Base-by-base conservation (phyloP, 2,113 vertebrate species). In the Donacobius atricapilla region DNA sequence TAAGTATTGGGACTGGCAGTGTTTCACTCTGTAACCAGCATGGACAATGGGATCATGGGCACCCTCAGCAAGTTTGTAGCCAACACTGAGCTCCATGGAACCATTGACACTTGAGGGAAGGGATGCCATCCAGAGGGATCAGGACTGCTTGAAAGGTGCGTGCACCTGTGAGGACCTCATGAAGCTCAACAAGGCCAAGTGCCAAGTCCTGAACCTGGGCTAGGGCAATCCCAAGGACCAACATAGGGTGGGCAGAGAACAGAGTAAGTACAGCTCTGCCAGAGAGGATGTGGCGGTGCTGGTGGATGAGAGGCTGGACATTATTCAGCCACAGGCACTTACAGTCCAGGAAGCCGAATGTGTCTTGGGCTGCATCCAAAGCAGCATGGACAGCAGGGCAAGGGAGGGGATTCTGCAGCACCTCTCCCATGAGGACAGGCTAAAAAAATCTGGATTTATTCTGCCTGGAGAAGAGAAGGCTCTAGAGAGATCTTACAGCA, bases 341-440 rank as follows among this genome's bases (percentile, higher is more conserved):
- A 3, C 15, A 77, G 35, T 13, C 28, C 44, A 50, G 37, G 65
- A 17, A 39, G 10, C 4, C 57, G 71, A 42, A 27, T 0, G 0
- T 13, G 22, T 27, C 33, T 30, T 14, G 13, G n/a, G 30, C 9
- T 51, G 15, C 33, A 64, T 25, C 35, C 2, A 28, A 23, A 56
- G 15, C 33, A 78, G 7, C 0, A 0, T 9, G 16, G 15, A 0
- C 20, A 71, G 16, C 14, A 45, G 33, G 33, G 14, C 14, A 2
- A 65, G 19, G 23, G 13, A 13, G 6, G 17, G 5, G 15, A 45
- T 51, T 58, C 37, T 58, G 20, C 50, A 79, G 33, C 30, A 85
- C 17, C 8, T 22, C 51, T 27, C 14, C 16, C 27, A 7, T 9
- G 12, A 57, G 21, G 11, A 45, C 0, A 0, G 39, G 37, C 5